A percentile compares a stretch with the other conserved stretches of the same genome.
Evolutionary conservation across 2,797 vertebrate species (phyloP).

Genomic region (Pseudochirops cupreus): DNA sequence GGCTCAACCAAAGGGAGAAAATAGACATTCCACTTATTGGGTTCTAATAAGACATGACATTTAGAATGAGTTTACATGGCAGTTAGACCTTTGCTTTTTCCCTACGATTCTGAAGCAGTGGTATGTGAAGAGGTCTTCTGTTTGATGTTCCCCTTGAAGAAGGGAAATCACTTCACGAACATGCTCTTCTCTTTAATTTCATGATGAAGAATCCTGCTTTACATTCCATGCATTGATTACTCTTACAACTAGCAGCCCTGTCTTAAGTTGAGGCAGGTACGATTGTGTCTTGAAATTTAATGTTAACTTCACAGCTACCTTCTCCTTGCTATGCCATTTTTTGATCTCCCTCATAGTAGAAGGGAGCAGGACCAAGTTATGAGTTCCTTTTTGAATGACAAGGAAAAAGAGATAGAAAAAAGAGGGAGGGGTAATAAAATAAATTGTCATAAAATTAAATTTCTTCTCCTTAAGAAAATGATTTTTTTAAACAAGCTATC

Average conservation of each 20-base stretch:
- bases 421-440: slow-evolving; percentile 7
- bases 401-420: not conserved
- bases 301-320: not conserved
- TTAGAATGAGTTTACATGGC: slow-evolving; percentile 94
- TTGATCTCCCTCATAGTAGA: not conserved
- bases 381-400: slow-evolving; percentile 28
- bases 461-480: slow-evolving; percentile 26
- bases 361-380: not conserved
- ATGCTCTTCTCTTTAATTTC: slow-evolving; percentile 69
- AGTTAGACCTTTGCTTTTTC: slow-evolving; percentile 89
- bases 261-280: slow-evolving; percentile 27
- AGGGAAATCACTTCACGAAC: slow-evolving; percentile 67
- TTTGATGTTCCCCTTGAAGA: slow-evolving; percentile 54
- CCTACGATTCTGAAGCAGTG: slow-evolving; percentile 86
- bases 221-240: not conserved
- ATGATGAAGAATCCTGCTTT: slow-evolving; percentile 50
- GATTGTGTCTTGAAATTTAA: slow-evolving; percentile 9
- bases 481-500: slow-evolving; percentile 29
- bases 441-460: not conserved
- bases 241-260: slow-evolving; percentile 17
- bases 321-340: slow-evolving; percentile 11
- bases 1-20: slow-evolving; percentile 87
- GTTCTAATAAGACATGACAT: slow-evolving; percentile 94
- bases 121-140: slow-evolving; percentile 64
- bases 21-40: slow-evolving; percentile 89